Evolutionary conservation across 1,140 invertebrate species (phyloP).

Genomic region (Babylonia areolata): DNA sequence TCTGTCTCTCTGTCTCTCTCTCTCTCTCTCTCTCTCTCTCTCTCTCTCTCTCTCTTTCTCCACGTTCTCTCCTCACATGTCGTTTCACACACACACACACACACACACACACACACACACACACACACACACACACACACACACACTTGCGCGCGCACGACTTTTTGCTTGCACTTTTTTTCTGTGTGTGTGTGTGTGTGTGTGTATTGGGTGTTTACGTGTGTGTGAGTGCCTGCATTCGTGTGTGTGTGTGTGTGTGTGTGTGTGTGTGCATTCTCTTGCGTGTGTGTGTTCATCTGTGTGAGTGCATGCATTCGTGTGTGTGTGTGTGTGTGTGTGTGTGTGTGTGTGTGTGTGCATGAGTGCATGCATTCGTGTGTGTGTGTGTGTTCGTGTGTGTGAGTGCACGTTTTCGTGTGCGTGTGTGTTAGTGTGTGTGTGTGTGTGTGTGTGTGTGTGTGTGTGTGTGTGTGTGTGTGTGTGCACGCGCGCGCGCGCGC

Average conservation of each 20-base stretch:
- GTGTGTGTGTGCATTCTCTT: constrained; percentile 32
- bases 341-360: too few species aligned
- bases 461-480: too few species aligned
- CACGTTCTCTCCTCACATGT: neutral
- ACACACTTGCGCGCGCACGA: constrained; percentile 30
- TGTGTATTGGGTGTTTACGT: too few species aligned
- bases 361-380: too few species aligned
- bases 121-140: constrained; percentile 24
- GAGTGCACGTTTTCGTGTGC: too few species aligned
- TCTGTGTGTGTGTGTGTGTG: too few species aligned
- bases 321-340: too few species aligned
- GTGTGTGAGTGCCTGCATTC: constrained; percentile 35
- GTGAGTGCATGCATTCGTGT: neutral
- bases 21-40: neutral
- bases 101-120: constrained; percentile 17
- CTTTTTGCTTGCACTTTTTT: too few species aligned
- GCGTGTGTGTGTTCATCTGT: constrained; percentile 24
- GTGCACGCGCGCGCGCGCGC: too few species aligned
- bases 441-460: too few species aligned
- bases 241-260: neutral
- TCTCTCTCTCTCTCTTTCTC: neutral
- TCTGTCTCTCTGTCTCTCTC: neutral
- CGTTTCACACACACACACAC: neutral
- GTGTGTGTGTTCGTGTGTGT: too few species aligned
- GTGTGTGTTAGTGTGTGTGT: too few species aligned